Evolutionary conservation across 30 jellyfish, hydroid and myxozoan species (phyloP).

Genomic region (Aurelia aurita complex sp. Pacific): DNA sequence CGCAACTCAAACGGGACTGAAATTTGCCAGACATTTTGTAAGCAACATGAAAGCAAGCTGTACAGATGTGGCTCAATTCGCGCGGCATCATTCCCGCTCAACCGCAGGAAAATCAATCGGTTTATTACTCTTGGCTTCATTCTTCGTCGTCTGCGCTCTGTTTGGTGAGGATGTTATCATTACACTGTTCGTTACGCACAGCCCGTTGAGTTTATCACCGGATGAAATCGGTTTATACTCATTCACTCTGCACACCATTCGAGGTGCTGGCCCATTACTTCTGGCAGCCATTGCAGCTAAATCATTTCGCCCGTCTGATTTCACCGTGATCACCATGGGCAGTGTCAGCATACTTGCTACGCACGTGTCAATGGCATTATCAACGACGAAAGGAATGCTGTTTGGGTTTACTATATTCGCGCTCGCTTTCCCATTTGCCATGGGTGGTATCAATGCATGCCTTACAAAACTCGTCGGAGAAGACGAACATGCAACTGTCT

Average conservation of each 20-base stretch:
- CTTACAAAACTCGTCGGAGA: constrained; percentile 44
- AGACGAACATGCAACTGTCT: constrained; percentile 47
- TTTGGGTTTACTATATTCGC: constrained; percentile 20
- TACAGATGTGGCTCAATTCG: not conserved
- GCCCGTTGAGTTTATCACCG: constrained; percentile 48
- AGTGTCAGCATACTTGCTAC: constrained; percentile 28
- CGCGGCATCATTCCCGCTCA: not conserved
- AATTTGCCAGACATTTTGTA: not conserved
- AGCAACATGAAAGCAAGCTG: not conserved
- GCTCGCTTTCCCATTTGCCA: constrained; percentile 47
- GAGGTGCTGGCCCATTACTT: constrained; percentile 45
- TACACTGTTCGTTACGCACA: constrained; percentile 38
- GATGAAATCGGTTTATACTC: not conserved
- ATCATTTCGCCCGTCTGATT: constrained; percentile 31
- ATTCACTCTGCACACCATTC: constrained; percentile 16
- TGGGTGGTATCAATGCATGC: constrained; percentile 27
- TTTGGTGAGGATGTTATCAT: constrained; percentile 53
- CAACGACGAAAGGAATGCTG: constrained; percentile 5
- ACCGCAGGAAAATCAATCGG: not conserved
- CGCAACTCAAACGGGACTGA: not conserved
- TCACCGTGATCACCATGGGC: constrained; percentile 28
- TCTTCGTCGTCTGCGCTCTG: constrained; percentile 34
- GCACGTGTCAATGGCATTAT: constrained; percentile 30
- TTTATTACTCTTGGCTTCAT: constrained; percentile 24
- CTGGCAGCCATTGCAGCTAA: constrained; percentile 25